Percentiles rank a stretch among this genome's conserved stretches.
Evolutionary conservation across 2,797 vertebrate species (phyloP).

Genomic region (Parauchenoglanis punctatus): DNA sequence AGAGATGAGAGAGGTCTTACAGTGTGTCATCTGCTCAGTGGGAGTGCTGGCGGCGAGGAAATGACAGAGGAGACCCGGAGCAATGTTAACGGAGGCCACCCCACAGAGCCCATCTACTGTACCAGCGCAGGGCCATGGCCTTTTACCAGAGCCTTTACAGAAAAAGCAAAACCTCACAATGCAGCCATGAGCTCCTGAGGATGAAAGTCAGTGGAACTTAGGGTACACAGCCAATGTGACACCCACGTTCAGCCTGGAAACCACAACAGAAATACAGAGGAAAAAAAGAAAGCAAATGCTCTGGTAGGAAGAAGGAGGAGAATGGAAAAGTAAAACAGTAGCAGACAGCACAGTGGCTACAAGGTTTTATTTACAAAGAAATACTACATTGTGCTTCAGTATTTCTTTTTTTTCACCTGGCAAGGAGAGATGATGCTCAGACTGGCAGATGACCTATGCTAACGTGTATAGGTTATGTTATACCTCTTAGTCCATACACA

Average conservation of each 20-base stretch:
- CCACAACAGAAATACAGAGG: conserved; percentile 50
- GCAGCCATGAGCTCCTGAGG: conserved; percentile 46
- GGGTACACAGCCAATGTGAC: conserved; percentile 57
- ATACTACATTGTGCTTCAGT: conserved; percentile 42
- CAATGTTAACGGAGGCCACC: conserved; percentile 38
- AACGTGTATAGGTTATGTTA: conserved; percentile 40
- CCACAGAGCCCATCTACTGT: conserved; percentile 41
- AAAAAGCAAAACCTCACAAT: conserved; percentile 48
- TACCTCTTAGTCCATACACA: conserved; percentile 32
- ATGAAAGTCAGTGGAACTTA: conserved; percentile 63
- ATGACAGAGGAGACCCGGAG: conserved; percentile 49
- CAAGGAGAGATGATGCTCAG: conserved; percentile 27
- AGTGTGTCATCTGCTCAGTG: conserved; percentile 50
- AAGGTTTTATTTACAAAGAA: conserved; percentile 46
- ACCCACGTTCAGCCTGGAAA: conserved; percentile 61
- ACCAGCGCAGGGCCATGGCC: conserved; percentile 37
- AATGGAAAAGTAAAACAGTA: conserved; percentile 56
- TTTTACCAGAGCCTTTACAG: conserved; percentile 45
- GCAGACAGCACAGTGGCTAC: conserved; percentile 38
- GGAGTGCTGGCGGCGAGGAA: conserved; percentile 55
- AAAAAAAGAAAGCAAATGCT: conserved; percentile 41
- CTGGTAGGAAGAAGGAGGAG: conserved; percentile 43
- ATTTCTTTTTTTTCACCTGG: conserved; percentile 36
- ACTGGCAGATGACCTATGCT: conserved; percentile 43
- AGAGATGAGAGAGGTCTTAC: conserved; percentile 41